Conservation (phyloP, 2,888 invertebrate species). For the Rhagophthalmus giganteus region DNA sequence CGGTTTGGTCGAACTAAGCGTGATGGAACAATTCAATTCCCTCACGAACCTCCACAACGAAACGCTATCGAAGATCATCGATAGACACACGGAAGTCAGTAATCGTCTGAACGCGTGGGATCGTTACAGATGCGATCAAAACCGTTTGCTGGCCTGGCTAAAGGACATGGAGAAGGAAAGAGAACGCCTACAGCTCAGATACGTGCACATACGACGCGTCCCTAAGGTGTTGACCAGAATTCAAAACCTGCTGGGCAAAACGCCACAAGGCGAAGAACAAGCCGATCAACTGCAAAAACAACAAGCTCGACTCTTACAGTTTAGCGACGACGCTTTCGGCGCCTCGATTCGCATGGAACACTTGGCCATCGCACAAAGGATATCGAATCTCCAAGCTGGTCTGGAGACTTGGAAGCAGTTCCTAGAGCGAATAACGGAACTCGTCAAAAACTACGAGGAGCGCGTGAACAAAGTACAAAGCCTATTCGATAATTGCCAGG, state of each 20-base stretch:
- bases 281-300: conserved; percentile 65
- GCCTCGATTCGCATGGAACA: conserved; percentile 82
- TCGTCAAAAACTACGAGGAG: conserved; percentile 67
- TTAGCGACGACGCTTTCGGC: conserved; percentile 76
- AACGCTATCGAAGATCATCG: conserved; percentile 75
- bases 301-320: conserved; percentile 67
- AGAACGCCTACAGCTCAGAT: conserved; percentile 74
- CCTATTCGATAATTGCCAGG: conserved; percentile 67
- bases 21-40: conserved; percentile 73
- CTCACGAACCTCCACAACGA: conserved; percentile 82
- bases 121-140: conserved; percentile 71
- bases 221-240: conserved; percentile 71
- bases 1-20: conserved; percentile 49
- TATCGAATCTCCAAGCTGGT: conserved; percentile 79
- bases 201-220: conserved; percentile 76
- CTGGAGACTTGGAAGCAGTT: conserved; percentile 81
- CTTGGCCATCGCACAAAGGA: conserved; percentile 73
- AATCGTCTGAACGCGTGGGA: conserved; percentile 77
- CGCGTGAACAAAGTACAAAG: conserved; percentile 63
- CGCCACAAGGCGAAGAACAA: conserved; percentile 71
- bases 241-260: conserved; percentile 67
- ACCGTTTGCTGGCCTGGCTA: conserved; percentile 74
- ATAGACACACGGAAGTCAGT: conserved; percentile 75
- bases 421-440: conserved; percentile 66
- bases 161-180: conserved; percentile 79